Conservation (phyloP, 2,113 vertebrate genomes). For the Todiramphus saurophagus region DNA sequence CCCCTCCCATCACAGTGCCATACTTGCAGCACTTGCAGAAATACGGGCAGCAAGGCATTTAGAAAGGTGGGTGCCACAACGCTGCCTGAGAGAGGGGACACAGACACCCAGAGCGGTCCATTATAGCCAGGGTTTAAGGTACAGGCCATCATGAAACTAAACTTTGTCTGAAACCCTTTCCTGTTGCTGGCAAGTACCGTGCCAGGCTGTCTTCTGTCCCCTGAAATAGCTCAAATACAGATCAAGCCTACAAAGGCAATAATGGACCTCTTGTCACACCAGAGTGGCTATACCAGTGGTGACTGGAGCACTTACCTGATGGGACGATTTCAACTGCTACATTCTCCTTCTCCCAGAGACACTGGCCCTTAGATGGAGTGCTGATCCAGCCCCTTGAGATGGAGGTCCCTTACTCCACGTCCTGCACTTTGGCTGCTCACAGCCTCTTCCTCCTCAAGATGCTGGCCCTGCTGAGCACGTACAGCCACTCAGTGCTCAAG, state of each 20-base stretch:
- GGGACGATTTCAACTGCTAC: not conserved
- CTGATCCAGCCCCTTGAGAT: not conserved
- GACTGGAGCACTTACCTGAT: conserved; percentile 35
- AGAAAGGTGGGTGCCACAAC: not conserved
- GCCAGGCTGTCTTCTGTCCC: not conserved
- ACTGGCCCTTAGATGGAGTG: rapidly evolving
- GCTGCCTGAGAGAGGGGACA: not conserved
- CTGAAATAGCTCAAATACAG: not conserved
- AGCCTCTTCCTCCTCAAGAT: not conserved
- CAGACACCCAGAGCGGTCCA: not conserved
- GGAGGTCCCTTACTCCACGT: not conserved
- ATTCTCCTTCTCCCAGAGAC: not conserved
- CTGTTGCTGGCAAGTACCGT: not conserved
- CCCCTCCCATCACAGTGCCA: not conserved
- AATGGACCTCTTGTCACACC: not conserved
- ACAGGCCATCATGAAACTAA: not conserved
- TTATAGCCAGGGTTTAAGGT: not conserved
- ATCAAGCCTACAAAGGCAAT: not conserved
- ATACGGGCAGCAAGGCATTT: not conserved
- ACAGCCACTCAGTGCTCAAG: not conserved
- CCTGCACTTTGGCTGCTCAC: not conserved
- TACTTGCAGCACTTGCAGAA: not conserved
- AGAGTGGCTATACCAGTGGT: not conserved
- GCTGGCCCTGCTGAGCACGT: not conserved
- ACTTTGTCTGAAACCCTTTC: not conserved